Conservation (phyloP, 2,113 vertebrate species). For the Saccopteryx bilineata region DNA sequence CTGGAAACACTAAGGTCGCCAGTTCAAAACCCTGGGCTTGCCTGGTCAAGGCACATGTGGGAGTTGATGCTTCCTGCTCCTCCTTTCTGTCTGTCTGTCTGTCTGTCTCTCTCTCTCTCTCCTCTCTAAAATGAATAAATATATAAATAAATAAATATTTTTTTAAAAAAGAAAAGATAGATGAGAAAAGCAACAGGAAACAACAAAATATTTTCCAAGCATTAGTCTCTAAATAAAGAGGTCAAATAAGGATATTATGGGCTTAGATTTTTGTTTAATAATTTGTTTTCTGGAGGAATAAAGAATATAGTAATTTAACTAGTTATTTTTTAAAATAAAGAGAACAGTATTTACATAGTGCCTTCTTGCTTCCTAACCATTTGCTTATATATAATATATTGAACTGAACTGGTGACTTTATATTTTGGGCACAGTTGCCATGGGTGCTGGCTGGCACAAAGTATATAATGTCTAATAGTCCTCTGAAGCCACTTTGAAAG, state of each 20-base stretch:
- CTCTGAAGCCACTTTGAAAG: not conserved
- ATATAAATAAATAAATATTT: no score
- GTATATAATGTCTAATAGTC: not conserved
- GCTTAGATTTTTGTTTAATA: constrained; percentile 25
- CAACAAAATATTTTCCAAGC: constrained; percentile 55
- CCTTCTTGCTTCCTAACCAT: not conserved
- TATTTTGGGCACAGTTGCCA: not conserved
- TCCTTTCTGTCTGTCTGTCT: no score
- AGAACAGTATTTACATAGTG: constrained; percentile 28
- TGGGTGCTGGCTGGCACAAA: not conserved
- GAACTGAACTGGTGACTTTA: not conserved
- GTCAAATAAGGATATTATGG: not conserved
- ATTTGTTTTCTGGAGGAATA: constrained; percentile 33
- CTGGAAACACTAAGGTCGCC: no score
- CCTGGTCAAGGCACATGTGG: no score
- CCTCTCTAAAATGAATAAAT: no score
- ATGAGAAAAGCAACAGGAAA: not conserved
- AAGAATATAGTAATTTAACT: not conserved
- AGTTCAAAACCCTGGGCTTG: no score
- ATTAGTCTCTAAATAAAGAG: constrained; percentile 32
- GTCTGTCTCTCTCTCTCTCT: no score
- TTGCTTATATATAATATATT: not conserved
- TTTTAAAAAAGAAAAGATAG: not conserved
- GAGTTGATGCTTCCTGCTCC: no score
- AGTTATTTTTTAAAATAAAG: not conserved